phyloP scores from a whole-genome alignment of 2,797 vertebrate genomes.

The Sebastes reedi region DNA sequence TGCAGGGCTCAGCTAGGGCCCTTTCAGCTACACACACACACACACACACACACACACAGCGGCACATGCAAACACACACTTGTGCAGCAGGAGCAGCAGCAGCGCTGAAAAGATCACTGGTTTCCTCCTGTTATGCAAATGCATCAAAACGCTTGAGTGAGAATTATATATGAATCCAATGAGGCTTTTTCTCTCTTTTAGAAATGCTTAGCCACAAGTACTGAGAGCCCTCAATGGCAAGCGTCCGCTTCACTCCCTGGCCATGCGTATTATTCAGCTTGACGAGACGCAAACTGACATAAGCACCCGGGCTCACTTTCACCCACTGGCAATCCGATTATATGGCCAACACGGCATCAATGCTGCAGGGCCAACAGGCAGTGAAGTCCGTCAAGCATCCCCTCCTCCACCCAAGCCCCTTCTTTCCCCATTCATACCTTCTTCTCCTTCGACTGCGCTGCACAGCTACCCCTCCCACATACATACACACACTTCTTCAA shows the following conservation, averaged over 20 bases:
- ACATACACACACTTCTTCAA: conserved; percentile 49
- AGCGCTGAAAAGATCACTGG: conserved; percentile 79
- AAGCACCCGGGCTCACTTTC: conserved; percentile 93
- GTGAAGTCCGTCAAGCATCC: conserved; percentile 88
- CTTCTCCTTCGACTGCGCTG: conserved; percentile 45
- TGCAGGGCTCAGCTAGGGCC: conserved; percentile 45
- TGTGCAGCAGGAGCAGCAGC: conserved; percentile 70
- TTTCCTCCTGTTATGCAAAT: conserved; percentile 85
- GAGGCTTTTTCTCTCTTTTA: conserved; percentile 88
- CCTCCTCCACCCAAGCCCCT: conserved; percentile 85
- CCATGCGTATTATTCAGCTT: conserved; percentile 90
- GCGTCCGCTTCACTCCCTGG: conserved; percentile 83
- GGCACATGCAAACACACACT: conserved; percentile 68
- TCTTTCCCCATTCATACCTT: conserved; percentile 87
- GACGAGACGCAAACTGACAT: conserved; percentile 98
- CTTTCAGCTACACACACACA: conserved; percentile 28
- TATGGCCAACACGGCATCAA: conserved; percentile 91
- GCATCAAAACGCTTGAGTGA: conserved; percentile 90
- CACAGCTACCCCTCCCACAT: conserved; percentile 81
- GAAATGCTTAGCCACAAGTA: conserved; percentile 83
- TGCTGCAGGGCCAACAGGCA: conserved; percentile 89
- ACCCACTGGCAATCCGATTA: conserved; percentile 97
- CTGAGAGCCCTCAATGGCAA: conserved; percentile 83
- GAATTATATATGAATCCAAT: conserved; percentile 98
- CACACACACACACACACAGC: conserved; percentile 40